phyloP scores from a whole-genome alignment of 2,888 invertebrate genomes.

The Eutolmus rufibarbis region DNA sequence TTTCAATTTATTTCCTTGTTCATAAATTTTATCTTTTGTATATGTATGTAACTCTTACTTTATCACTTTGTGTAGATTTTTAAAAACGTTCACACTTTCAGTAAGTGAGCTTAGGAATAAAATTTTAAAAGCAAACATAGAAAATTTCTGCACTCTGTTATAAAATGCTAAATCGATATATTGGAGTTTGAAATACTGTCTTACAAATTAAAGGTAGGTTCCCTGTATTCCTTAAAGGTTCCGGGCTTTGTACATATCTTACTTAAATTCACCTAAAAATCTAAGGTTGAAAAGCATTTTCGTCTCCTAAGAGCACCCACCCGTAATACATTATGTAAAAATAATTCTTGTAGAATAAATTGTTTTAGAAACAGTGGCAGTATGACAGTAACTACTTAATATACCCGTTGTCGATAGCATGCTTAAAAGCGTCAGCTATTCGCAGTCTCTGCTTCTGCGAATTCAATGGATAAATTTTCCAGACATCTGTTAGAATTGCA shows the following conservation, averaged over 20 bases:
- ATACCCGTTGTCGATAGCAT: conserved; percentile 71
- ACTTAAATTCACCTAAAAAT: background rate
- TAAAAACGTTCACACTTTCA: background rate
- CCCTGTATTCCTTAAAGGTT: background rate
- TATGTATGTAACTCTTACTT: too few relatives aligned
- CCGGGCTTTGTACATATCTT: background rate
- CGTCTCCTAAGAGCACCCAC: background rate
- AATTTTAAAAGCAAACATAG: background rate
- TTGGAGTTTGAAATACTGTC: background rate
- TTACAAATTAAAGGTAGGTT: background rate
- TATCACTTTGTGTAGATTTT: too few relatives aligned
- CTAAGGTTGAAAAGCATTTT: background rate
- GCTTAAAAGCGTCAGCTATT: conserved; percentile 71
- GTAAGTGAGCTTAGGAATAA: background rate
- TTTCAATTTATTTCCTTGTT: too few relatives aligned
- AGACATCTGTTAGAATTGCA: conserved; percentile 68
- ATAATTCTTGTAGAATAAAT: background rate
- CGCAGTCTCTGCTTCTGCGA: conserved; percentile 68
- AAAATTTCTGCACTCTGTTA: background rate
- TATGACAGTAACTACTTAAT: conserved; percentile 51
- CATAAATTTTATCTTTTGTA: background rate
- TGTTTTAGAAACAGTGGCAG: background rate
- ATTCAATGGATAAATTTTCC: conserved; percentile 70
- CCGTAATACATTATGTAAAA: background rate
- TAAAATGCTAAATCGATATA: background rate